Base-by-base conservation (phyloP, 2,888 invertebrate species). In the Coleophora flavipennella region DNA sequence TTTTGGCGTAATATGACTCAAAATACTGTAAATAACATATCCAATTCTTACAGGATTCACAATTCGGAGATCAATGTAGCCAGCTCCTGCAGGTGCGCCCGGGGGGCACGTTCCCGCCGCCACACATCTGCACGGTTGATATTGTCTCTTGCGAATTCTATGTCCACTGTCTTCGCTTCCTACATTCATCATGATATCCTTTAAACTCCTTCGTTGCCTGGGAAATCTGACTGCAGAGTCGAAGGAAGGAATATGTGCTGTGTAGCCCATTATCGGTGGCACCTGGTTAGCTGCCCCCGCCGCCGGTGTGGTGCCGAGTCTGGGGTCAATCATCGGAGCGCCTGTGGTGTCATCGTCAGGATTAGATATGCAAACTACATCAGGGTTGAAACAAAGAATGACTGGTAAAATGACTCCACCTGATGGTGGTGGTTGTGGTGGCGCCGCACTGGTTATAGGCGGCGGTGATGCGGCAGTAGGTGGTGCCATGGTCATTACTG, bases 51-150 rank as follows among this genome's bases (percentile, higher is more conserved):
- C 89, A 48, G 79, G 87, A 42, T 84, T 86, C 0, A 89, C 89
- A 36, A 89, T 89, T 45, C 89, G 83, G 48, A 89, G 73, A 52
- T 89, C 89, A 35, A 89, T 85, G 62, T 87, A 66, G 12, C 89
- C 89, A 42, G 81, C 84, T 14, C 88, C 89, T 51, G 77, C 40
- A 37, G 10, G 14, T 9, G 41, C 11, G 10, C 28, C 35, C 10
- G 31, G n/a, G 9, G 40, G 31, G 29, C 43, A 76, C 12, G 59
- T 52, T 10, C 53, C 55, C 11, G 47, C 44, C 29, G 46, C 57
- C 29, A 61, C 53, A 52, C 86, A 86, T 6, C 72, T 73, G 12
- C 84, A 75, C 26, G 67, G 45, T 20, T 20, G 20, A 1, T 73
- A 74, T 55, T 81, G 80, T 45, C 84, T 66, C 50, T 84, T 83